Evolutionary conservation across 1,140 invertebrate genomes (phyloP).

Genomic region (Archivesica marissinica): DNA sequence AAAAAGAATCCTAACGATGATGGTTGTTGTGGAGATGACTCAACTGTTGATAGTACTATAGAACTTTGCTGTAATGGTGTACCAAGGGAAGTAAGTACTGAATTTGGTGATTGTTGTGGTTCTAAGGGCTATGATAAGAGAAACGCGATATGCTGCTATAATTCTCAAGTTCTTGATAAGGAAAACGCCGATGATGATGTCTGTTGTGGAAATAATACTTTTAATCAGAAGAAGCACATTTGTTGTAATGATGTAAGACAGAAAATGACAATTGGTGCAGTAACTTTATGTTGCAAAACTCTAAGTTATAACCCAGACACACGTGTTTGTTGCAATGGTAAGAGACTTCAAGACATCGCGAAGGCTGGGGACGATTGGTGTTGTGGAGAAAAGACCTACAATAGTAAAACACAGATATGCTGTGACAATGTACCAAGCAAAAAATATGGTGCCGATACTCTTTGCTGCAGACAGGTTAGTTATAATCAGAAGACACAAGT

Average conservation of each 20-base stretch:
- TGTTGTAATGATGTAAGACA: constrained; percentile 40
- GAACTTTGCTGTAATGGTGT: constrained; percentile 48
- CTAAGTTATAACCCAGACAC: constrained; percentile 12
- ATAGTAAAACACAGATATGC: constrained; percentile 30
- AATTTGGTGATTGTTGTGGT: constrained; percentile 36
- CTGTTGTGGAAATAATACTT: constrained; percentile 35
- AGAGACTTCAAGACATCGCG: background rate
- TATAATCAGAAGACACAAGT: constrained; percentile 12
- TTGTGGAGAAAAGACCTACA: constrained; percentile 21
- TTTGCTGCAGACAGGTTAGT: constrained; percentile 5
- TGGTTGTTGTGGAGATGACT: constrained; percentile 38
- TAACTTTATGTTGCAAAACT: constrained; percentile 21
- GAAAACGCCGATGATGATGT: constrained; percentile 7
- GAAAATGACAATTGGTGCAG: background rate
- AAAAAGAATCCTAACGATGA: constrained; percentile 24
- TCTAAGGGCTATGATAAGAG: constrained; percentile 17
- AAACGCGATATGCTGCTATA: constrained; percentile 18
- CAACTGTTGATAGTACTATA: constrained; percentile 1
- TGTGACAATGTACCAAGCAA: constrained; percentile 10
- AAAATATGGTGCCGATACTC: background rate
- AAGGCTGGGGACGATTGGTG: constrained; percentile 18
- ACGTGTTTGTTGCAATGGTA: constrained; percentile 30
- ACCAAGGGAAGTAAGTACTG: background rate
- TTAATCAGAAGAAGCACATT: constrained; percentile 17
- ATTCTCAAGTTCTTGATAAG: background rate